Evolutionary conservation across 2,797 vertebrate genomes (phyloP), one percentile per base, ranked within the genome.

Genomic region (Triplophysa bombifrons): DNA sequence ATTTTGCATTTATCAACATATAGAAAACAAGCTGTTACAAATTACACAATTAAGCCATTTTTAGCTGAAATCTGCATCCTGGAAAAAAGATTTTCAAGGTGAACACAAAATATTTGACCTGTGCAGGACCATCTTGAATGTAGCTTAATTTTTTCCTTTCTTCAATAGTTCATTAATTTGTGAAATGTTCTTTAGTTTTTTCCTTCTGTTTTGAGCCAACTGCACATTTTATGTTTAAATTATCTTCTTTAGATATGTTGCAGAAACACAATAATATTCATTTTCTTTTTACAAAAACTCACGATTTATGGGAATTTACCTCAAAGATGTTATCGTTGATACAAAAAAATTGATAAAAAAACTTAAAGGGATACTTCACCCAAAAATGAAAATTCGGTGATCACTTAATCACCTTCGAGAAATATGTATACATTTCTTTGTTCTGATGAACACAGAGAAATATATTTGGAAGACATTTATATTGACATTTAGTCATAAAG

Each of bases 171-270:
- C 1, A 19, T 25, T 19, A 11, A 73, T 16, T 16, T 16, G 48
- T 34, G 3, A 67, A 19, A 2, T 74, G 11, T 25, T 13, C 27
- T 34, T 67, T 19, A 10, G 27, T 12, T 50, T 69, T 61, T n/a
- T 55, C n/a, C 25, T 48, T 69, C 3, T 72, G n/a, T 80, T 65
- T 74, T 81, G 80, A 38, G 34, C 34, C 34, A 7, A 8, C 34
- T 38, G 7, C 34, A 38, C 34, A 38, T 38, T 38, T 34, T 46
- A 46, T 34, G 71, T 20, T 69, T 77, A 76, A 53, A 88, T 81
- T 85, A 92, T 92, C 92, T 92, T 93, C 88, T 93, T 86, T 92
- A 91, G 92, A 92, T 92, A 91, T 90, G 88, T 89, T 90, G 87
- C 82, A 90, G 60, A 48, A 66, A 50, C 41, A 20, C 41, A 78